Conservation (phyloP, 2,888 invertebrate species). For the Tipula unca region DNA sequence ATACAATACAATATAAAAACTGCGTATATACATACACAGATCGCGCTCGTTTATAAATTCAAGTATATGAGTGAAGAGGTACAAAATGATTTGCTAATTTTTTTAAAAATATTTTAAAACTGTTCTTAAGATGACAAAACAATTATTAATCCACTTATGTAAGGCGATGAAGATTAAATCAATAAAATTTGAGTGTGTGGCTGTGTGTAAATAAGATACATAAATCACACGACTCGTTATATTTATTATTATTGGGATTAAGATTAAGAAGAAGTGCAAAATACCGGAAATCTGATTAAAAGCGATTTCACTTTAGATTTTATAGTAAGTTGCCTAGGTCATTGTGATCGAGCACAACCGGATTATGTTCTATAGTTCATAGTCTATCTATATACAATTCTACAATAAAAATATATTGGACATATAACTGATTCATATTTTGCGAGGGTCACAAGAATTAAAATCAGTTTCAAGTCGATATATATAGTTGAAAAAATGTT, state of each 20-base stretch:
- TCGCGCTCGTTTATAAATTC: background rate
- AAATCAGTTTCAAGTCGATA: too few species aligned
- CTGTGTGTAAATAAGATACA: background rate
- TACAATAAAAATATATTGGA: too few species aligned
- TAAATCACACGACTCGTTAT: background rate
- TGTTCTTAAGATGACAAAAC: slow-evolving; percentile 2
- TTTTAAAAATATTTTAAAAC: background rate
- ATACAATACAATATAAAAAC: too few species aligned
- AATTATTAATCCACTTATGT: slow-evolving; percentile 8
- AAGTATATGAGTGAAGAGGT: background rate
- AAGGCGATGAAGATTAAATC: background rate
- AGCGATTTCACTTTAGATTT: background rate
- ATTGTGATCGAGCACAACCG: background rate
- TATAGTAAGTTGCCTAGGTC: background rate
- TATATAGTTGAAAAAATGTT: too few species aligned
- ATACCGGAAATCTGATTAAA: background rate
- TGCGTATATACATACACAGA: background rate
- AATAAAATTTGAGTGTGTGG: background rate
- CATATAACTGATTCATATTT: too few species aligned
- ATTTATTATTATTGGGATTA: background rate
- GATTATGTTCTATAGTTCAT: background rate
- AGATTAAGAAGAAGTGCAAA: background rate
- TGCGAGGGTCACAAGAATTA: too few species aligned
- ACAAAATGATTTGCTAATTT: slow-evolving; percentile 3
- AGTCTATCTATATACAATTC: background rate